A percentile compares a stretch with the other conserved stretches of the same genome.
phyloP scores from a whole-genome alignment of 2,888 invertebrate genomes.

The Trypoxylon attenuatum region DNA sequence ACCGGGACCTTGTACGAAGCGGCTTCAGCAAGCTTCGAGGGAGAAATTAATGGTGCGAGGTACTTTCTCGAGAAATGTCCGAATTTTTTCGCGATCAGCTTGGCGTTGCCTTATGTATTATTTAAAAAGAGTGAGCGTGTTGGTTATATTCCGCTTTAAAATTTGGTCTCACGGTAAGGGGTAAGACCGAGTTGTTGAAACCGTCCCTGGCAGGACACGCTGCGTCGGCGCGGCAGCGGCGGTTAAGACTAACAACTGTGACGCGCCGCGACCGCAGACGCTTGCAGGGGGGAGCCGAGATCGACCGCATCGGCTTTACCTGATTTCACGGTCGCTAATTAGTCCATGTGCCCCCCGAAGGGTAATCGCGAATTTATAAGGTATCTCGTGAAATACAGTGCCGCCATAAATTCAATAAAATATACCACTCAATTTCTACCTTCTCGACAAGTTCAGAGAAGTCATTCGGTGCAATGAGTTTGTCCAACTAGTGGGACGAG shows the following conservation, averaged over 20 bases:
- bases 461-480: too few species aligned
- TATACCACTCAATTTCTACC: too few species aligned
- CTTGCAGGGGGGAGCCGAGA: conserved; percentile 42
- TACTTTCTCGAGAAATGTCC: neutral
- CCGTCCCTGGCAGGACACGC: conserved; percentile 37
- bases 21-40: conserved; percentile 6
- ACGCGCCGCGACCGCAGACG: conserved; percentile 52
- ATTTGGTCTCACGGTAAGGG: neutral
- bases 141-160: neutral
- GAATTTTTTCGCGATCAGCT: neutral
- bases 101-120: neutral
- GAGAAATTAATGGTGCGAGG: neutral
- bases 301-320: conserved; percentile 51
- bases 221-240: conserved; percentile 54
- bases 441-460: too few species aligned
- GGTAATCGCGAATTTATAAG: conserved; percentile 51
- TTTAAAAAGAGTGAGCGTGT: neutral
- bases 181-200: neutral
- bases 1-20: neutral
- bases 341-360: conserved; percentile 42
- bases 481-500: neutral
- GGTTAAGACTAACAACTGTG: conserved; percentile 62
- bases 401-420: too few species aligned
- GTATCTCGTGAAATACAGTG: neutral
- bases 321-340: conserved; percentile 65